Percentiles rank a stretch among this genome's conserved stretches.
phyloP scores from a whole-genome alignment of 2,113 vertebrate species.

The Peucedramus taeniatus region DNA sequence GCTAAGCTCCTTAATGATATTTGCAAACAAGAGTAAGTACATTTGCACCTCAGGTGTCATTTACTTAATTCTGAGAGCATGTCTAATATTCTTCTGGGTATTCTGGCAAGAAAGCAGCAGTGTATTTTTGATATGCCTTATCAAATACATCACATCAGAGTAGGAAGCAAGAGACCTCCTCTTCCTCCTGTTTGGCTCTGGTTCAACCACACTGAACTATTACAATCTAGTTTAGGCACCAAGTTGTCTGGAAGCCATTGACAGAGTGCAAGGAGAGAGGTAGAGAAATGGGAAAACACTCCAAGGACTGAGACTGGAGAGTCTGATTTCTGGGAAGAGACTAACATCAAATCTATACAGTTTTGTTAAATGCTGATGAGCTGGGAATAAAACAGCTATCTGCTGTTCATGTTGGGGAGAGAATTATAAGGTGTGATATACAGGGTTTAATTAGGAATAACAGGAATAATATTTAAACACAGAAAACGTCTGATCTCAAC shows the following conservation, averaged over 20 bases:
- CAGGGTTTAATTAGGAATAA: not conserved
- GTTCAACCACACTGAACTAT: not conserved
- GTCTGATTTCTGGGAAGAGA: conserved; percentile 9
- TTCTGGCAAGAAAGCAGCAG: not conserved
- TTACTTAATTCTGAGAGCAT: not conserved
- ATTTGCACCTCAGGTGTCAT: not conserved
- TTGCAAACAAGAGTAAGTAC: not conserved
- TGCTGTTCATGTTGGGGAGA: not conserved
- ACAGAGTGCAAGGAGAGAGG: not conserved
- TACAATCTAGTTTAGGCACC: conserved; percentile 11
- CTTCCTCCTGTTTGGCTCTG: not conserved
- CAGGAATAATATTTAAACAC: not conserved
- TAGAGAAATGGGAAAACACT: not conserved
- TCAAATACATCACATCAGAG: not conserved
- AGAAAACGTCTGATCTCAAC: not conserved
- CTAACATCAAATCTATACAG: not conserved
- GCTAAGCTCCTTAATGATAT: not conserved
- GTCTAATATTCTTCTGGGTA: not conserved
- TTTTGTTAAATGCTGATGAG: not conserved
- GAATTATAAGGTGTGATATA: not conserved
- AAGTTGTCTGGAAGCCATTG: conserved; percentile 1
- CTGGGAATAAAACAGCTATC: not conserved
- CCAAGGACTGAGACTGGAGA: not conserved
- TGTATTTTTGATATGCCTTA: not conserved
- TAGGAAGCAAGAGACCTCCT: not conserved